Percentiles rank a stretch among this genome's conserved stretches.
Conservation (phyloP, 1,140 invertebrate genomes). For the Himalopsyche phryganea region DNA sequence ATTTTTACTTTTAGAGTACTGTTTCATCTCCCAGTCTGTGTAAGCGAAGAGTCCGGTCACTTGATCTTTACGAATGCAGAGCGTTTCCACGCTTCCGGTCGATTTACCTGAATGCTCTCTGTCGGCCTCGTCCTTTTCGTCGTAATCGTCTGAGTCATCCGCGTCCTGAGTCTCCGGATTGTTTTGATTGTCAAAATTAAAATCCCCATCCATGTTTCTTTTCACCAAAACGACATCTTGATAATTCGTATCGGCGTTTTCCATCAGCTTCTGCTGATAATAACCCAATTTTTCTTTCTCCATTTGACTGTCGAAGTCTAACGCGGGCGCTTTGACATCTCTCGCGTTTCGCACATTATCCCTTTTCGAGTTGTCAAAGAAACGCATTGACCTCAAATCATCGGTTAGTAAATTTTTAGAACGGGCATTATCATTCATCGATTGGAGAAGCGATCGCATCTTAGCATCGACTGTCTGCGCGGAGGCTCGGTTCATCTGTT, state of each 20-base stretch:
- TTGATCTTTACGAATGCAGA: slow-evolving; percentile 65
- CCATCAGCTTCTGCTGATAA: slow-evolving; percentile 47
- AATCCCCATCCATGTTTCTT: slow-evolving; percentile 51
- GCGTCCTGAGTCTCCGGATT: slow-evolving; percentile 44
- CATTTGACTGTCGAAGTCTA: slow-evolving; percentile 42
- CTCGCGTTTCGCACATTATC: not conserved
- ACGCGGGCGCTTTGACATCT: slow-evolving; percentile 11
- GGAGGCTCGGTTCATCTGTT: slow-evolving; percentile 22
- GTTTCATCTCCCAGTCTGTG: slow-evolving; percentile 69
- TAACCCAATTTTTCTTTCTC: slow-evolving; percentile 51
- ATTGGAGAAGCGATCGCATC: slow-evolving; percentile 7
- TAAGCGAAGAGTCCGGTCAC: slow-evolving; percentile 71
- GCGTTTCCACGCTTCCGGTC: slow-evolving; percentile 44
- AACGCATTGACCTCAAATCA: too few relatives aligned
- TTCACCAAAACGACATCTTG: slow-evolving; percentile 52
- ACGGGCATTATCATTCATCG: not conserved
- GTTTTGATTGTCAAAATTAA: slow-evolving; percentile 47
- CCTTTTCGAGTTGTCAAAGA: not conserved
- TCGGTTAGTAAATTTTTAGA: too few relatives aligned
- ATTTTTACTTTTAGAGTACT: slow-evolving; percentile 61
- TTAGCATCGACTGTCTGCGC: not conserved
- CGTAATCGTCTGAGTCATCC: slow-evolving; percentile 47
- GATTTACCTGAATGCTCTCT: slow-evolving; percentile 29
- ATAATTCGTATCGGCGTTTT: slow-evolving; percentile 48
- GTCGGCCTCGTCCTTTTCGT: slow-evolving; percentile 41